Evolutionary conservation across 2,888 invertebrate genomes (phyloP).

Genomic region (Mesodorylaimus sp.): DNA sequence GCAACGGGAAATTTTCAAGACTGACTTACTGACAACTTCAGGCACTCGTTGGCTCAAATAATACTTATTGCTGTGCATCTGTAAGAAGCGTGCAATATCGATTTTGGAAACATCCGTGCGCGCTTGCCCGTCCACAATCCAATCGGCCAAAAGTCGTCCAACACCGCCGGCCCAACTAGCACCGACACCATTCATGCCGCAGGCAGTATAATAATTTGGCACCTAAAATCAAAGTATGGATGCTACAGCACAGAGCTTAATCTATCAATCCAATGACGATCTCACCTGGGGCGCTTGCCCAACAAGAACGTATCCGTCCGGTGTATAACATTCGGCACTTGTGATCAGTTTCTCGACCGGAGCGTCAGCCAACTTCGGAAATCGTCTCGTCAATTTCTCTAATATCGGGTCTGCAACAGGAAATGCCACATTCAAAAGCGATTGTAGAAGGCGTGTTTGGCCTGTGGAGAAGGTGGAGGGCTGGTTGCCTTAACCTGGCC

Average conservation of each 20-base stretch:
- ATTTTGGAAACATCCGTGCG: constrained; percentile 66
- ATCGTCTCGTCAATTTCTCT: constrained; percentile 60
- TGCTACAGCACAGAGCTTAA: too few species aligned
- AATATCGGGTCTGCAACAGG: constrained; percentile 47
- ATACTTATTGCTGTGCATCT: constrained; percentile 78
- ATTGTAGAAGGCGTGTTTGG: too few species aligned
- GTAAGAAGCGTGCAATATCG: constrained; percentile 70
- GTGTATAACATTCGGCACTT: constrained; percentile 82
- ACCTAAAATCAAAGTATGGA: constrained; percentile 40
- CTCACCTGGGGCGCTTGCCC: constrained; percentile 76
- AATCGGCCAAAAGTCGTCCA: constrained; percentile 62
- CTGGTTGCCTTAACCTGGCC: too few species aligned
- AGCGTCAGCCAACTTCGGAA: constrained; percentile 56
- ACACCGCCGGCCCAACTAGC: constrained; percentile 83
- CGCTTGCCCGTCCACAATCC: constrained; percentile 61
- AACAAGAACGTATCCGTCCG: constrained; percentile 85
- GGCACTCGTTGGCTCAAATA: constrained; percentile 73
- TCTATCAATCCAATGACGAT: too few species aligned
- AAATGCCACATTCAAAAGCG: not conserved
- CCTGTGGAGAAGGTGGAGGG: too few species aligned
- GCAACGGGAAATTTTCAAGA: not conserved
- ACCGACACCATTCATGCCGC: constrained; percentile 91
- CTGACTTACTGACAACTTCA: constrained; percentile 61
- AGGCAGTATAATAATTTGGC: constrained; percentile 69
- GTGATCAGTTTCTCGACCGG: constrained; percentile 61